Conservation (phyloP, 2,113 vertebrate genomes). For the Synchiropus splendidus region DNA sequence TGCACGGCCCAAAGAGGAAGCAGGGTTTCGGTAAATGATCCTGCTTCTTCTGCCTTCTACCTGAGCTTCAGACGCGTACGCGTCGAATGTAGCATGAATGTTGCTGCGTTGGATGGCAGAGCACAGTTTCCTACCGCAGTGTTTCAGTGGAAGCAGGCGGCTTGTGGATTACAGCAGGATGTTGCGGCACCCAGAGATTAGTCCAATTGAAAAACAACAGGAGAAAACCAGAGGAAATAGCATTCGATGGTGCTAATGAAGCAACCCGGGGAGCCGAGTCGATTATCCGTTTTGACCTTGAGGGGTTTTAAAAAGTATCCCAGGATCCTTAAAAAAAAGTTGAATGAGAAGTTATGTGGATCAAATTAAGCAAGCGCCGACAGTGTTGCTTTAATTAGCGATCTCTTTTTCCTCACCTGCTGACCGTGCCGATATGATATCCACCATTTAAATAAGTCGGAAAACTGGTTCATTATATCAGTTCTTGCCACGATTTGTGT, state of each 20-base stretch:
- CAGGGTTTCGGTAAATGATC: too few species aligned
- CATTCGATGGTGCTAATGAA: constrained; percentile 48
- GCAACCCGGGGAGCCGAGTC: constrained; percentile 29
- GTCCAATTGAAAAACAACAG: constrained; percentile 54
- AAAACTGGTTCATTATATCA: too few species aligned
- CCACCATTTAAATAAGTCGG: too few species aligned
- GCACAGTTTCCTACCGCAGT: constrained; percentile 5
- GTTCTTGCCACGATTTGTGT: too few species aligned
- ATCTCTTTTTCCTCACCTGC: too few species aligned
- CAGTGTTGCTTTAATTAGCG: too few species aligned
- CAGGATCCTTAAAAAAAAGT: constrained; percentile 19
- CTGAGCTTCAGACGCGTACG: constrained; percentile 2
- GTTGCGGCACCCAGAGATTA: constrained; percentile 53
- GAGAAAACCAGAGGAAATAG: constrained; percentile 41
- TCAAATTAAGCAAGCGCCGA: too few species aligned
- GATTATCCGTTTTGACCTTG: constrained; percentile 57
- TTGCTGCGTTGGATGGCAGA: constrained; percentile 13
- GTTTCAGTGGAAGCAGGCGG: constrained; percentile 34
- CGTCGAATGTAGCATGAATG: constrained; percentile 14
- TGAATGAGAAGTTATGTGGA: constrained; percentile 6
- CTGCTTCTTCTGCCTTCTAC: constrained; percentile 8
- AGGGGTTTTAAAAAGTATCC: constrained; percentile 30
- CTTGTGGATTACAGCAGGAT: constrained; percentile 52
- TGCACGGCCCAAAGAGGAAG: too few species aligned
- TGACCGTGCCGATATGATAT: too few species aligned